These are phyloP conservation scores for Otolemur garnettii DNA, from an alignment of 2,113 vertebrate genomes.

Conservation along the genomic window DNA sequence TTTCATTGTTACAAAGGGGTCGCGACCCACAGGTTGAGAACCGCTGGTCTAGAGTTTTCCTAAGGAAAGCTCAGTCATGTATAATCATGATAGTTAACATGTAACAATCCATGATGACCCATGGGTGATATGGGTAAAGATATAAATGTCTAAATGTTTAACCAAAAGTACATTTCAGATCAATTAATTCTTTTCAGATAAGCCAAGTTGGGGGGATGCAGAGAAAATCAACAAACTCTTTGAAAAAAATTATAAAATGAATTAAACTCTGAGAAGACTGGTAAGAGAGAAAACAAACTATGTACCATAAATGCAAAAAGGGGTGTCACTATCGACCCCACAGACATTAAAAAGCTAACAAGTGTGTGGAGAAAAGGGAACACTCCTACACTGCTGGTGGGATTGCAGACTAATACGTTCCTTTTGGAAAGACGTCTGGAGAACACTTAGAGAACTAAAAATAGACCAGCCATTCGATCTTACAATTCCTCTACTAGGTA, in stretches of 20 bases:
- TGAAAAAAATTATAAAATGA: not conserved
- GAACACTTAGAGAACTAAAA: too few species aligned
- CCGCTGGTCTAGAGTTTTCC: too few species aligned
- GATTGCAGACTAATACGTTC: too few species aligned
- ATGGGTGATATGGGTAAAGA: not conserved
- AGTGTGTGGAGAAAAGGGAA: too few species aligned
- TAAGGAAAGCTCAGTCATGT: not conserved
- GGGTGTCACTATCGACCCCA: too few species aligned
- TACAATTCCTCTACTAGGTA: too few species aligned
- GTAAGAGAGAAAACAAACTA: not conserved
- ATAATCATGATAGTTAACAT: not conserved
- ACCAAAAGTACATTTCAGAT: not conserved
- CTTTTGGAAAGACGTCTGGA: too few species aligned
- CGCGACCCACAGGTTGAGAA: too few species aligned
- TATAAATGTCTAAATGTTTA: not conserved
- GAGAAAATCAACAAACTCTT: not conserved
- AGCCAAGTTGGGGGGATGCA: too few species aligned
- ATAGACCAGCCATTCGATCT: too few species aligned
- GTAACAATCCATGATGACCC: not conserved
- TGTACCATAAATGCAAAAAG: not conserved
- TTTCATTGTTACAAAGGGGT: too few species aligned
- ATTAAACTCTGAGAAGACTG: not conserved
- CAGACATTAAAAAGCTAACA: not conserved
- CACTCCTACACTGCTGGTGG: too few species aligned
- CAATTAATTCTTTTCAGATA: not conserved